phyloP scores from a whole-genome alignment of 2,888 invertebrate species.

The Megaustenia siamemsis region DNA sequence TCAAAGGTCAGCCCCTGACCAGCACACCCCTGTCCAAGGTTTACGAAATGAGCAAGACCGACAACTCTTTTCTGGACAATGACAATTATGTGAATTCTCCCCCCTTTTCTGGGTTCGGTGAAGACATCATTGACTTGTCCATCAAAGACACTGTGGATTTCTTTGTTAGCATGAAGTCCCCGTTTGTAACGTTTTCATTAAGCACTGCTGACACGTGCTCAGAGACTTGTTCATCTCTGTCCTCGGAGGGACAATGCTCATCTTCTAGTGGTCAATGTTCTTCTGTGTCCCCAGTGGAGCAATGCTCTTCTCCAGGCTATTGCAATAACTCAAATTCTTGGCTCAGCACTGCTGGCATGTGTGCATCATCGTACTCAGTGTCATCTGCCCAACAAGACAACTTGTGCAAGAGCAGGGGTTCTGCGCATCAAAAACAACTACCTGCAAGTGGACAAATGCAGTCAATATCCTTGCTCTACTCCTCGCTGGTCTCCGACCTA shows the following conservation, averaged over 20 bases:
- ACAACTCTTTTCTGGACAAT: conserved; percentile 30
- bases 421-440: background rate
- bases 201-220: conserved; percentile 20
- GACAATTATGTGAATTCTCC: conserved; percentile 17
- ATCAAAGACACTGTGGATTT: conserved; percentile 53
- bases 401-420: background rate
- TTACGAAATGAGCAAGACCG: conserved; percentile 30
- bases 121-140: conserved; percentile 52
- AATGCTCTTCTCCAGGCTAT: conserved; percentile 20
- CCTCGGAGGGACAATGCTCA: conserved; percentile 21
- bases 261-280: no score
- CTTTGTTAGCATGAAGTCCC: conserved; percentile 52
- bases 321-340: background rate
- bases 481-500: conserved; percentile 48
- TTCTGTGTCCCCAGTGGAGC: conserved; percentile 19
- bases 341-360: conserved; percentile 13
- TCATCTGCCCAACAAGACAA: background rate
- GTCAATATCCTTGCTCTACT: conserved; percentile 46
- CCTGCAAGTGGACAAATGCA: background rate
- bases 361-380: conserved; percentile 11
- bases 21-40: conserved; percentile 36
- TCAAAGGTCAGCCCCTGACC: conserved; percentile 9
- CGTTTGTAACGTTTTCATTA: conserved; percentile 40
- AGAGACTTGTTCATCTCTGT: background rate
- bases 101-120: conserved; percentile 33